A percentile compares a stretch with the other conserved stretches of the same genome.
Evolutionary conservation across 1,140 invertebrate species (phyloP).

Genomic region (Drosophila cardini): DNA sequence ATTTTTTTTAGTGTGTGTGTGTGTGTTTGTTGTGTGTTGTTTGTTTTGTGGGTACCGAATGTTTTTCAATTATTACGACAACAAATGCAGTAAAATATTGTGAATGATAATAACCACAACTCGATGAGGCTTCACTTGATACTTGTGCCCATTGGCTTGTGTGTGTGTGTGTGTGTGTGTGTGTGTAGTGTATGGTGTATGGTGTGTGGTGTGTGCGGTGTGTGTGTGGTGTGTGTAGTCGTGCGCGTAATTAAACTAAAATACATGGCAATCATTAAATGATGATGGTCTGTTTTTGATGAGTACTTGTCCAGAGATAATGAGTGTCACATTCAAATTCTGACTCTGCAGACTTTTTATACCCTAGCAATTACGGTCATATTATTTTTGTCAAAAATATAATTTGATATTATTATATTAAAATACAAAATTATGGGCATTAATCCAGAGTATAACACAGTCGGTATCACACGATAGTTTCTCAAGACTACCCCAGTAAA

Average conservation of each 20-base stretch:
- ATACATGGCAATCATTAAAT: conserved; percentile 50
- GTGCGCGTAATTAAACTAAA: conserved; percentile 71
- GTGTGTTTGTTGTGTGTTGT: not conserved
- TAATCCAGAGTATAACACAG: no score
- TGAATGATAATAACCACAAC: conserved; percentile 49
- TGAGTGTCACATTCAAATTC: conserved; percentile 43
- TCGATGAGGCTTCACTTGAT: conserved; percentile 26
- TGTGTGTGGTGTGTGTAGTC: not conserved
- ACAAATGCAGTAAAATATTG: conserved; percentile 60
- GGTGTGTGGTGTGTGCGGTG: not conserved
- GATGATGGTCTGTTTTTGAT: conserved; percentile 58
- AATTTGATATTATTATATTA: no score
- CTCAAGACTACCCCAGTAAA: no score
- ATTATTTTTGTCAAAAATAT: no score
- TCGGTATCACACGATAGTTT: no score
- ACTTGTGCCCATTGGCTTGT: not conserved
- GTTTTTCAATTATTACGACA: conserved; percentile 67
- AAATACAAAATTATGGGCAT: no score
- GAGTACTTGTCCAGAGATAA: conserved; percentile 63
- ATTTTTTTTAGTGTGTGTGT: not conserved
- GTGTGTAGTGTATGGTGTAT: no score
- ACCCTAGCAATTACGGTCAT: not conserved
- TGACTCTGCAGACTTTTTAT: conserved; percentile 4
- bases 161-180: not conserved
- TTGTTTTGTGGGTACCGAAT: conserved; percentile 23